Base-by-base conservation (phyloP, 2,888 invertebrate species). In the Euzetes globulus region DNA sequence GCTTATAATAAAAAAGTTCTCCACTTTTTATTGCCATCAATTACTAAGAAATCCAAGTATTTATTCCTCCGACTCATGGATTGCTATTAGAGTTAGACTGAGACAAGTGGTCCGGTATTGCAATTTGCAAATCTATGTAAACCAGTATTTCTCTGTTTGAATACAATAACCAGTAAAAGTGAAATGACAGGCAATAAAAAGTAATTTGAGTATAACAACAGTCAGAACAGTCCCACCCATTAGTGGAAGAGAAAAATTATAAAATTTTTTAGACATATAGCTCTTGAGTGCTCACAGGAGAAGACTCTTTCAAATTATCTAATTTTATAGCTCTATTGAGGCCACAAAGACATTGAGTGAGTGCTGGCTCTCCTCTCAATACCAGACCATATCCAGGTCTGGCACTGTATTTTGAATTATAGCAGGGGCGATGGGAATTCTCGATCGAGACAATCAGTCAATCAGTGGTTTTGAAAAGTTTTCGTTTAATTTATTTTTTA, bases 121-220 rank as follows among this genome's bases (percentile, higher is more conserved):
- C 6, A 50, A n/a, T 7, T 15, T n/a, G 50, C 6, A 50, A n/a
- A 50, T 50, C 15, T 50, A n/a, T 15, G n/a, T 50, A 50, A 50
- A 50, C n/a, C 17, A n/a, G n/a, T 50, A 50, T n/a, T 50, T n/a
- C 3, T 50, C n/a, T 50, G 50, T 50, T n/a, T n/a, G 50, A 50
- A 50, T 50, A 50, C 50, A 50, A 50, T 50, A 50, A 50, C 50
- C 50, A 50, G 50, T 50, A 50, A 50, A 50, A 50, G 17, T 50
- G 50, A 50, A 50, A 50, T 50, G 50, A 50, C 50, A 50, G n/a
- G 50, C n/a, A 50, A 50, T 50, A 50, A 50, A 50, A 50, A 50
- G 50, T 50, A 50, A 50, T 50, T 50, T 50, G n/a, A 50, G 15
- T 50, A n/a, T 50, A 50, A 50, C 3, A 50, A 50, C n/a, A n/a